Evolutionary conservation across 2,797 vertebrate species (phyloP).

Genomic region (Setipinna tenuifilis): DNA sequence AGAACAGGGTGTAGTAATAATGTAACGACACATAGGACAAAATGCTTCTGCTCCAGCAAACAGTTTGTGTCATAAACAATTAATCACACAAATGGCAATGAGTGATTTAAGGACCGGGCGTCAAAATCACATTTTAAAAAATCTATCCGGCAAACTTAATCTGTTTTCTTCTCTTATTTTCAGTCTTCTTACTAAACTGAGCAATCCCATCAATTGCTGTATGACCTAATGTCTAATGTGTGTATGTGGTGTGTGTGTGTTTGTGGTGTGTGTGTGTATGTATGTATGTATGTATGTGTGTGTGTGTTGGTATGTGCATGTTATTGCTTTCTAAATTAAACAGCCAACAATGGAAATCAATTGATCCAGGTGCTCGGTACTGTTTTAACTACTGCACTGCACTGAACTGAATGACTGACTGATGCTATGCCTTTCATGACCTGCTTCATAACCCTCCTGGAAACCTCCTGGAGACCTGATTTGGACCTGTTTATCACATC

Average conservation of each 20-base stretch:
- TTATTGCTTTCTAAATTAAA: neutral
- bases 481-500: conserved; percentile 44
- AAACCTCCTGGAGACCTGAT: neutral
- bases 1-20: too few species aligned
- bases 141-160: neutral
- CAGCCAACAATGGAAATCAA: neutral
- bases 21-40: too few species aligned
- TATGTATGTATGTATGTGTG: too few species aligned
- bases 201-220: neutral
- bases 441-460: conserved; percentile 9
- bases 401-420: neutral
- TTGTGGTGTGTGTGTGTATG: neutral
- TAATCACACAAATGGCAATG: too few species aligned
- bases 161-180: neutral
- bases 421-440: conserved; percentile 13
- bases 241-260: conserved; percentile 1
- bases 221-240: conserved; percentile 2
- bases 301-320: neutral
- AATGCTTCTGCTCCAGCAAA: too few species aligned
- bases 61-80: too few species aligned
- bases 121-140: neutral
- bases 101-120: neutral
- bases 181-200: conserved; percentile 3
- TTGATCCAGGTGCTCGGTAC: neutral
- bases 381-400: neutral